Percentiles rank a stretch among this genome's conserved stretches.
Evolutionary conservation across 2,888 invertebrate species (phyloP).

Genomic region (Toxonevra muliebris): DNA sequence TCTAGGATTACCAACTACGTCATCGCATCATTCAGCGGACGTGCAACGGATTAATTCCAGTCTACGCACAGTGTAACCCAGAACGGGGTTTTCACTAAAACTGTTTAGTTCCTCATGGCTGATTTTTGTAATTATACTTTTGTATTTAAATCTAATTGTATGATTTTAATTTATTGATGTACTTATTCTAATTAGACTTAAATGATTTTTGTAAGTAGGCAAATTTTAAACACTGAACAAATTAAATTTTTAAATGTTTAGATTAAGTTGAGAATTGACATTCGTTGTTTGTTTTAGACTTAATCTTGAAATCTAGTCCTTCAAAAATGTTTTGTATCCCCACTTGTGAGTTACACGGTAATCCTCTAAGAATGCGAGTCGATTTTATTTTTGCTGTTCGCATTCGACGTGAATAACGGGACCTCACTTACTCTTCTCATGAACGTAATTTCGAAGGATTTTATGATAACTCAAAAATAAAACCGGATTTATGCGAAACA

Average conservation of each 20-base stretch:
- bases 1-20: slow-evolving; percentile 48
- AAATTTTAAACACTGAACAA: neutral
- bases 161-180: slow-evolving; percentile 1
- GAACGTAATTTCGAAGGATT: no score
- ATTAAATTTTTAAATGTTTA: neutral
- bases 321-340: no score
- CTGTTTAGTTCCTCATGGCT: slow-evolving; percentile 30
- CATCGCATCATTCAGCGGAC: slow-evolving; percentile 45
- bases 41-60: slow-evolving; percentile 56
- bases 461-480: no score
- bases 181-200: no score
- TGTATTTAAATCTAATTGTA: neutral
- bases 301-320: no score
- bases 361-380: no score
- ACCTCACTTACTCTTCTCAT: no score
- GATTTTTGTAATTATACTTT: slow-evolving; percentile 21
- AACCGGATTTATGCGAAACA: no score
- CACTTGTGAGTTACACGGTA: no score
- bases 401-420: no score
- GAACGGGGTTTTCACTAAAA: neutral
- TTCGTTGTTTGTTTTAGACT: no score
- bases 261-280: slow-evolving; percentile 17
- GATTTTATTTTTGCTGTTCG: no score
- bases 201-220: slow-evolving; percentile 15
- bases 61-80: slow-evolving; percentile 55